Evolutionary conservation across 2,888 invertebrate species (phyloP), one percentile per base, ranked within the genome.

Genomic region (Orthonevra nobilis): DNA sequence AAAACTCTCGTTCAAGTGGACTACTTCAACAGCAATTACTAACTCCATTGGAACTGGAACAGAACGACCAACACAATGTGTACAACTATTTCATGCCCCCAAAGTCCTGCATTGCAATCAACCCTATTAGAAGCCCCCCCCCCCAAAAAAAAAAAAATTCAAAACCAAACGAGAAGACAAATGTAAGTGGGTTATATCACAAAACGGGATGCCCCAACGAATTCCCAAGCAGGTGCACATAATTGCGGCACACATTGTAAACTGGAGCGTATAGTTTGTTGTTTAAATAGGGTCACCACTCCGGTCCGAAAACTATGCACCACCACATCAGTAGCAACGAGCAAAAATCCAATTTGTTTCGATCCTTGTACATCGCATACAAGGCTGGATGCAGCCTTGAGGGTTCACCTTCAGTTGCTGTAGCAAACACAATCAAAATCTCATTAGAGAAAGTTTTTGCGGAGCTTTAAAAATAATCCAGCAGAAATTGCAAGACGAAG

Each of bases 181-280:
- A 60, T n/a, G 17, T n/a, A 72, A 66, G 28, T 60, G 54, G 64
- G 54, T 60, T 68, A 44, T 17, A 61, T 40, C 32, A 42, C 38
- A 56, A 74, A 66, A 42, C 72, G 64, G 44, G 52, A 66, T 70
- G 70, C 70, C 56, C 14, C 46, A 64, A 63, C 70, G 54, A 77
- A 64, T 70, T 77, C 64, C 60, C 64, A 58, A 77, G 38, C 77
- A 77, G 77, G 77, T 77, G 77, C 77, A 77, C 64, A 77, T 77
- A 77, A 77, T 77, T 77, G 77, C 64, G 60, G 77, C 58, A 72
- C 77, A 77, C 77, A 77, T 77, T 77, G 77, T 72, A 77, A 77
- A 77, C 54, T 77, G 20, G 77, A 72, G 77, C 72, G 72, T 72
- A 77, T 72, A 77, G 64, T 77, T 72, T 77, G 77, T 72, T 72